Evolutionary conservation across 1,140 invertebrate genomes (phyloP).

Genomic region (Lepidurus packardi): DNA sequence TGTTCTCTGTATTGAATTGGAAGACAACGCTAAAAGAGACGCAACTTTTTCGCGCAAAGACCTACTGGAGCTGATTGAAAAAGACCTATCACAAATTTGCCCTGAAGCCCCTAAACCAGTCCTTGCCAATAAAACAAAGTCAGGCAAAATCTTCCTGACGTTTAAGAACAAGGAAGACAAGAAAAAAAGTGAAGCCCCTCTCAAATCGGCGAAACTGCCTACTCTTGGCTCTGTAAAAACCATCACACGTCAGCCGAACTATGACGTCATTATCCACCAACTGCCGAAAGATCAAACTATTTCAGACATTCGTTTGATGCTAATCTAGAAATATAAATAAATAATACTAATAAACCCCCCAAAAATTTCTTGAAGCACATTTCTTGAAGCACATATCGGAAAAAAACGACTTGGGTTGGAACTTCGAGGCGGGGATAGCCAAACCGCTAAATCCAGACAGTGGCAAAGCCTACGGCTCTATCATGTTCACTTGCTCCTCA

Average conservation of each 20-base stretch:
- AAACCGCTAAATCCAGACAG: constrained; percentile 10
- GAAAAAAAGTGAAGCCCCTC: neutral
- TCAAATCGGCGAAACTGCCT: constrained; percentile 7
- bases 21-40: neutral
- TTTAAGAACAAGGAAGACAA: constrained; percentile 28
- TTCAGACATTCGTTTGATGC: no score
- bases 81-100: neutral
- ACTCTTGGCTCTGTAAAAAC: constrained; percentile 24
- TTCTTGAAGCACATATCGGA: neutral
- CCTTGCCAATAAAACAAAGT: constrained; percentile 16
- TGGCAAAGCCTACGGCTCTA: constrained; percentile 1
- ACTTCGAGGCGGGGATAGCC: neutral
- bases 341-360: no score
- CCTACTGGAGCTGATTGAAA: neutral
- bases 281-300: neutral
- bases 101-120: neutral
- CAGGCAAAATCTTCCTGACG: neutral
- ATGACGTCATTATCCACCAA: constrained; percentile 18
- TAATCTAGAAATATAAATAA: no score
- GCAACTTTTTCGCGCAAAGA: neutral
- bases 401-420: constrained; percentile 18
- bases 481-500: neutral
- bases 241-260: neutral
- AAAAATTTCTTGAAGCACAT: no score
- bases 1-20: neutral